A percentile compares a stretch with the other conserved stretches of the same genome.
These are phyloP conservation scores for Siderastrea siderea DNA, from an alignment of 92 coral and sea anemone species.

Conservation along the genomic window DNA sequence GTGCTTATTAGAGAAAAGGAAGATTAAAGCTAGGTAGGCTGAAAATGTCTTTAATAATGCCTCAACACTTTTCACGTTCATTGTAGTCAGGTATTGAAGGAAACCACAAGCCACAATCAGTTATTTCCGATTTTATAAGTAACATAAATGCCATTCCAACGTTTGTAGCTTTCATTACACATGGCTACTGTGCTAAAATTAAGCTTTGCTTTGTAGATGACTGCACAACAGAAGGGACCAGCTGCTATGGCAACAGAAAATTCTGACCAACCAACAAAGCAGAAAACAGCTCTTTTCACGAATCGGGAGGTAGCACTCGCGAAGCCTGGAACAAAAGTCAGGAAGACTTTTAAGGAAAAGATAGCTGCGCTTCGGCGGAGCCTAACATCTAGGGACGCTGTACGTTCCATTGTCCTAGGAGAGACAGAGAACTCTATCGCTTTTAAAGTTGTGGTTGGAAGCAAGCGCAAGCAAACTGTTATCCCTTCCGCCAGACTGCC, in stretches of 20 bases:
- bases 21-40: too few relatives aligned
- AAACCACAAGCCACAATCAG: too few relatives aligned
- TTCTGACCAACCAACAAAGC: not conserved
- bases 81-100: too few relatives aligned
- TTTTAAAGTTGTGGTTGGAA: slow-evolving; percentile 22
- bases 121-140: too few relatives aligned
- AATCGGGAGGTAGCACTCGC: not conserved
- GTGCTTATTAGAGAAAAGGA: too few relatives aligned
- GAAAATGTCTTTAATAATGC: too few relatives aligned
- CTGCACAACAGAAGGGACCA: not conserved
- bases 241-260: not conserved
- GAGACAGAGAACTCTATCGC: slow-evolving; percentile 15
- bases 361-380: not conserved
- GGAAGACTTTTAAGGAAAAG: not conserved
- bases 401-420: not conserved
- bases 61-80: too few relatives aligned
- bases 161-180: not conserved
- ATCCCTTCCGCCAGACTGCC: slow-evolving; percentile 35
- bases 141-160: not conserved
- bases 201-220: not conserved
- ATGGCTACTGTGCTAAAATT: not conserved
- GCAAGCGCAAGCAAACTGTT: slow-evolving; percentile 6
- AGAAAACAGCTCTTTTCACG: not conserved
- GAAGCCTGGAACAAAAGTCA: not conserved
- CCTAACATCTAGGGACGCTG: not conserved